phyloP scores from a whole-genome alignment of 2,888 invertebrate species.

The Parasteatoda lunata region DNA sequence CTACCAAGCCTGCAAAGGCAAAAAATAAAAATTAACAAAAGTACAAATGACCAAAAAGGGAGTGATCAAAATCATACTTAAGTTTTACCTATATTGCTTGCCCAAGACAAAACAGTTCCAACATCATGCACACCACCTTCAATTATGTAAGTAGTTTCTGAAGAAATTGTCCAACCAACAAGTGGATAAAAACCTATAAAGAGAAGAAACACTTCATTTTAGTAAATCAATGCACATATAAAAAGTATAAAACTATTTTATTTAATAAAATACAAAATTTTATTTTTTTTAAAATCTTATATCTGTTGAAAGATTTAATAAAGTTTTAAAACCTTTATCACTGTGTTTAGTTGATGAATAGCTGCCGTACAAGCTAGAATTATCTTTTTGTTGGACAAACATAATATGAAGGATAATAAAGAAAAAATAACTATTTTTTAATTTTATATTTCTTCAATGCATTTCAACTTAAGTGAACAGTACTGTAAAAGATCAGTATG shows the following conservation, averaged over 20 bases:
- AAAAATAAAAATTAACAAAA: slow-evolving; percentile 17
- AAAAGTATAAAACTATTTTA: neutral
- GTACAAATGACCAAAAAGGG: neutral
- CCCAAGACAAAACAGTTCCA: slow-evolving; percentile 91
- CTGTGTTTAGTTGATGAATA: no score
- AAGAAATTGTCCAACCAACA: slow-evolving; percentile 86
- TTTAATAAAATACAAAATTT: slow-evolving; percentile 5
- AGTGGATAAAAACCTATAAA: slow-evolving; percentile 87
- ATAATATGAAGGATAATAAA: no score
- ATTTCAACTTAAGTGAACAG: no score
- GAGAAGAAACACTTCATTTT: neutral
- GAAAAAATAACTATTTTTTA: no score
- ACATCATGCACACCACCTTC: slow-evolving; percentile 93
- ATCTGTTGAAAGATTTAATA: no score
- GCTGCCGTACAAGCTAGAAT: no score
- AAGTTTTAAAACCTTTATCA: no score
- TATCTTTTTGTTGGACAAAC: no score
- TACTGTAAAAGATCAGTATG: no score
- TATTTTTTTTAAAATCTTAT: neutral
- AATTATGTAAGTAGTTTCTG: slow-evolving; percentile 81
- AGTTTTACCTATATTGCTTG: slow-evolving; percentile 73
- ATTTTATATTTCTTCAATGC: no score
- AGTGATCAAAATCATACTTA: neutral
- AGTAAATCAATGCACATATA: neutral
- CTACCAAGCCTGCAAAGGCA: slow-evolving; percentile 79